Percentiles rank a stretch among this genome's conserved stretches.
Evolutionary conservation across 2,113 vertebrate genomes (phyloP).

Genomic region (Oreochromis tanganicae): DNA sequence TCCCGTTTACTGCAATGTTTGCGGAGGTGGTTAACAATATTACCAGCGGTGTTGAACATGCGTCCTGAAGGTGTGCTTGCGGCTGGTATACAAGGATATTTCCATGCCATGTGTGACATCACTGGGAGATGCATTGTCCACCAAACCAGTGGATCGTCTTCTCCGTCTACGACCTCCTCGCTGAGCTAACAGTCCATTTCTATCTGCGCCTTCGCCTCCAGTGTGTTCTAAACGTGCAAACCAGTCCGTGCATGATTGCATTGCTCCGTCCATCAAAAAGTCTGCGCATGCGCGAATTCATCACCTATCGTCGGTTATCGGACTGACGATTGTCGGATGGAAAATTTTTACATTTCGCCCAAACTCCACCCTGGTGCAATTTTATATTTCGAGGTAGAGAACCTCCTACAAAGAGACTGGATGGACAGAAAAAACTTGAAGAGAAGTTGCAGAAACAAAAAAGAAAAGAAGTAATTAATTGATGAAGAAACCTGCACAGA

Average conservation of each 20-base stretch:
- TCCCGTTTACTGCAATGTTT: background rate
- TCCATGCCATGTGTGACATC: background rate
- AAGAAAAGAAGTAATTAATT: background rate
- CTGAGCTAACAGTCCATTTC: background rate
- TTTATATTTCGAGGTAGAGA: background rate
- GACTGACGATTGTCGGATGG: background rate
- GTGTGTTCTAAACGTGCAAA: background rate
- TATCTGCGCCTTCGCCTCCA: background rate
- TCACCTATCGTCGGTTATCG: background rate
- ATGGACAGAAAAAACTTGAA: background rate
- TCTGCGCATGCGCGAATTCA: background rate
- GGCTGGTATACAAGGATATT: background rate
- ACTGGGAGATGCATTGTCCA: background rate
- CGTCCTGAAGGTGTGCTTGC: accelerated
- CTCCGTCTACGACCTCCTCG: background rate
- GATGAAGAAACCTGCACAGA: background rate
- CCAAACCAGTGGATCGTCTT: background rate
- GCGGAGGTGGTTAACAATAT: background rate
- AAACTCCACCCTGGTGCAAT: background rate
- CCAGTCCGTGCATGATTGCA: background rate
- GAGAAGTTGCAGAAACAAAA: background rate
- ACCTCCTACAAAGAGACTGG: background rate
- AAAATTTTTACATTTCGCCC: background rate
- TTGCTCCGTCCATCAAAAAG: background rate
- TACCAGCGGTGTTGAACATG: background rate